Evolutionary conservation across 2,113 vertebrate genomes (phyloP).

Genomic region (Pangasianodon gigas): DNA sequence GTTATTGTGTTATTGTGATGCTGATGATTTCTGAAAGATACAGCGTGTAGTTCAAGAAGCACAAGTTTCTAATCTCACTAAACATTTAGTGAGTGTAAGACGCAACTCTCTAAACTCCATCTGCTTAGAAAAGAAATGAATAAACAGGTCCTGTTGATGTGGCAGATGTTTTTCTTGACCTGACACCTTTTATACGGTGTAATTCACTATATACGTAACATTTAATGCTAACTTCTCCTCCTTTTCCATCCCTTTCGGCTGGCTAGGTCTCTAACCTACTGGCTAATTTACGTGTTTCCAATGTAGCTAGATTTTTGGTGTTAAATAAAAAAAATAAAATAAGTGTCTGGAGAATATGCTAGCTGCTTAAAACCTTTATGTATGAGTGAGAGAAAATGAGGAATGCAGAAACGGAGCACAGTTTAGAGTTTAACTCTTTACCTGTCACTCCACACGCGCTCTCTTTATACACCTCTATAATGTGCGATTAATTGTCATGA

Average conservation of each 20-base stretch:
- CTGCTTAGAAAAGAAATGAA: neutral
- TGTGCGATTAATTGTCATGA: neutral
- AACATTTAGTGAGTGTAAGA: neutral
- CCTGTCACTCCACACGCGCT: neutral
- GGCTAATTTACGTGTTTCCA: neutral
- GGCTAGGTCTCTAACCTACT: neutral
- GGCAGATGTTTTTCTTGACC: neutral
- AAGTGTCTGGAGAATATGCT: too few relatives aligned
- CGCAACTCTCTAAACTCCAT: neutral
- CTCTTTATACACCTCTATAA: neutral
- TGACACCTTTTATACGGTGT: neutral
- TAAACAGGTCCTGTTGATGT: neutral
- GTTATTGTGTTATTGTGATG: neutral
- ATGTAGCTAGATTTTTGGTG: neutral
- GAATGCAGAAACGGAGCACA: neutral
- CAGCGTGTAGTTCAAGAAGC: neutral
- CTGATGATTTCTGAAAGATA: neutral
- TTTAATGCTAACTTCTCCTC: neutral
- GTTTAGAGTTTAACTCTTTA: neutral
- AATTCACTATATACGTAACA: too few relatives aligned
- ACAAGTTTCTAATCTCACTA: neutral
- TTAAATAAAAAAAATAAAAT: neutral
- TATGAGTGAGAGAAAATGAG: neutral
- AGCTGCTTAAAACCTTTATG: neutral
- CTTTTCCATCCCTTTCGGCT: neutral